Evolutionary conservation across 2,113 vertebrate genomes (phyloP).

Genomic region (Thunnus thynnus): DNA sequence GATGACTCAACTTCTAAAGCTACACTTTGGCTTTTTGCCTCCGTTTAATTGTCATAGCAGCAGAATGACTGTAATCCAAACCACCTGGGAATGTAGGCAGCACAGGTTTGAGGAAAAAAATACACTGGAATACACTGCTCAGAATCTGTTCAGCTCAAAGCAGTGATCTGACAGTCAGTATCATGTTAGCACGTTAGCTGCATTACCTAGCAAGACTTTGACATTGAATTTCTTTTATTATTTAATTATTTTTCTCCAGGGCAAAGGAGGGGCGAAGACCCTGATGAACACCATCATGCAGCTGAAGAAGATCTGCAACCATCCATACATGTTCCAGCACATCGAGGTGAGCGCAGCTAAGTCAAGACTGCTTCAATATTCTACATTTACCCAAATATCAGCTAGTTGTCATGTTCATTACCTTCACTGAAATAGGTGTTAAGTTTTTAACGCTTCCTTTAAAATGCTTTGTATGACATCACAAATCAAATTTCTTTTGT

Average conservation of each 20-base stretch:
- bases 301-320: conserved; percentile 98
- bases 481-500: too few relatives aligned
- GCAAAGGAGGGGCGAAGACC: conserved; percentile 98
- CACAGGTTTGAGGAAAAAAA: neutral
- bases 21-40: neutral
- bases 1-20: neutral
- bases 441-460: too few relatives aligned
- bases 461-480: too few relatives aligned
- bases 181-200: neutral
- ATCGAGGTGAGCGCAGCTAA: conserved; percentile 91
- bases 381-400: too few relatives aligned
- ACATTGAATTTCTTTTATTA: neutral
- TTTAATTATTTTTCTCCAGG: conserved; percentile 78
- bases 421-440: too few relatives aligned
- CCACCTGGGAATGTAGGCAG: neutral
- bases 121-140: neutral
- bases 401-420: too few relatives aligned
- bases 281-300: conserved; percentile 99
- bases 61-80: neutral
- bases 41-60: neutral
- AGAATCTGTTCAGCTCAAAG: neutral
- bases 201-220: neutral
- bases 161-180: too few relatives aligned
- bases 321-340: conserved; percentile 98
- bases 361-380: too few relatives aligned